Conservation (phyloP, 1,140 invertebrate species). For the Neuroterus valhalla region DNA sequence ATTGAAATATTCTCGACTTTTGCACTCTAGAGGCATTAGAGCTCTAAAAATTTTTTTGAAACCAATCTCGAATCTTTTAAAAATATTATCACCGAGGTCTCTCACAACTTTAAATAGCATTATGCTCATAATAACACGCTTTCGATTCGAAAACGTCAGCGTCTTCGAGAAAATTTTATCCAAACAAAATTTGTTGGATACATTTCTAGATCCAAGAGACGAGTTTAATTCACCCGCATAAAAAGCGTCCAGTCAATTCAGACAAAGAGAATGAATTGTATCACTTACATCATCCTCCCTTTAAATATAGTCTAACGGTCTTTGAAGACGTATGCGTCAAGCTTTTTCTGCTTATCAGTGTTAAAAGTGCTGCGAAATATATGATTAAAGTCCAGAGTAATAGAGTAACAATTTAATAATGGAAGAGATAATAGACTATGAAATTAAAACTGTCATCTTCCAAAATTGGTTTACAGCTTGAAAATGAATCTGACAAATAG, state of each 20-base stretch:
- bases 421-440: not conserved
- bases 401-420: not conserved
- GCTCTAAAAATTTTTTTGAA: no score
- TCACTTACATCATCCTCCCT: no score
- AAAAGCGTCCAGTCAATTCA: not conserved
- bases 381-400: not conserved
- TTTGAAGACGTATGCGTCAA: no score
- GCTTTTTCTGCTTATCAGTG: no score
- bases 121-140: not conserved
- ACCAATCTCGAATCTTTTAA: no score
- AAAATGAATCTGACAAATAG: slow-evolving; percentile 3
- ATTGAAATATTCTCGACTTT: no score
- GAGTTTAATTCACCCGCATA: not conserved
- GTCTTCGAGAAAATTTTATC: not conserved
- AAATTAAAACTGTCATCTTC: not conserved
- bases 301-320: no score
- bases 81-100: not conserved
- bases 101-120: not conserved
- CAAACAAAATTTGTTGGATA: slow-evolving; percentile 9
- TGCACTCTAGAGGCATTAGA: no score
- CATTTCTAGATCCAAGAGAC: not conserved
- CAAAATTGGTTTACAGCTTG: not conserved
- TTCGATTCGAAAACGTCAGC: not conserved
- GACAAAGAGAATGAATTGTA: not conserved
- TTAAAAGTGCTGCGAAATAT: not conserved